These are phyloP conservation scores for Pachyrhynchus sulphureomaculatus DNA, from an alignment of 1,140 invertebrate genomes.

Conservation along the genomic window DNA sequence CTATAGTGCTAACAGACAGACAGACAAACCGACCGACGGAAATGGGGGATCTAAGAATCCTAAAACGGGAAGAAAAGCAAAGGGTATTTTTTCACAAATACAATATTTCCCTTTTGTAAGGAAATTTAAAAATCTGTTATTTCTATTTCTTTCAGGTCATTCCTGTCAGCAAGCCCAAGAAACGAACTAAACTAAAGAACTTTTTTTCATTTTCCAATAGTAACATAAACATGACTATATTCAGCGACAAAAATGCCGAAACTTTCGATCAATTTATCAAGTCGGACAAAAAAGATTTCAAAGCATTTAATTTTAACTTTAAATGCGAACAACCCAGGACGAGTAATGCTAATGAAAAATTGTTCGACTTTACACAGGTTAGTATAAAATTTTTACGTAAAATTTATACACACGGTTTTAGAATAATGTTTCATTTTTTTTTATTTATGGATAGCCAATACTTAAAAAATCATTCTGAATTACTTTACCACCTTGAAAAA, in stretches of 20 bases:
- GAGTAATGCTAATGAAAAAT: not conserved
- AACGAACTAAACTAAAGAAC: no score
- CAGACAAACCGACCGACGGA: no score
- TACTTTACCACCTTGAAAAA: no score
- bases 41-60: no score
- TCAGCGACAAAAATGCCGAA: constrained; percentile 43
- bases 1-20: no score
- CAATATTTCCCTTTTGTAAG: no score
- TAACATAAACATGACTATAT: constrained; percentile 39
- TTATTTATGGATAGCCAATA: not conserved
- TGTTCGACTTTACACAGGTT: constrained; percentile 27
- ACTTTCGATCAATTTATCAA: constrained; percentile 41
- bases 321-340: not conserved
- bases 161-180: no score
- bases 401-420: not conserved
- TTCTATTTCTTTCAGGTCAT: no score
- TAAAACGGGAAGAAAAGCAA: no score
- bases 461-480: not conserved
- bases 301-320: constrained; percentile 37
- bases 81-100: no score
- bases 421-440: not conserved
- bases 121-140: not conserved
- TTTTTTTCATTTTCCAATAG: not conserved
- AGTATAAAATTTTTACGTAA: not conserved
- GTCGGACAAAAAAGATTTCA: constrained; percentile 36